Evolutionary conservation across 2,113 vertebrate species (phyloP).

Genomic region (Pelecanoides urinatrix): DNA sequence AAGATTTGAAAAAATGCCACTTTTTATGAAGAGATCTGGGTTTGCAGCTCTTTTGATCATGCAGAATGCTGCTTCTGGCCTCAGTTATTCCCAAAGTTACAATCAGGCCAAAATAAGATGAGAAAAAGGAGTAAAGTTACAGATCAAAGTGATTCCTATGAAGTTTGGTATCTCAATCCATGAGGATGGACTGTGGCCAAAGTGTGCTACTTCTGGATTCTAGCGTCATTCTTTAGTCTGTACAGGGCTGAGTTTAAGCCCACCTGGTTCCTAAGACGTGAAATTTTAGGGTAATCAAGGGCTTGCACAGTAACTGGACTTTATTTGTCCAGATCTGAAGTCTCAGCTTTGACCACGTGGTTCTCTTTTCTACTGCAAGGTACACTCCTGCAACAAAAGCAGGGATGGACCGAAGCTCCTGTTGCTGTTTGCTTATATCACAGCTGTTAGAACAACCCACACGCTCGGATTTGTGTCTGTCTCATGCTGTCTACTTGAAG

Average conservation of each 20-base stretch:
- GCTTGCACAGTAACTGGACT: neutral
- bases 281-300: neutral
- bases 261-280: neutral
- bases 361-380: neutral
- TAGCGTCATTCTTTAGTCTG: neutral
- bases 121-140: neutral
- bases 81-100: neutral
- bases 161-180: neutral
- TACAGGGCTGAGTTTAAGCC: neutral
- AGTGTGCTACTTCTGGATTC: neutral
- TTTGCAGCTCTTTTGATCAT: neutral
- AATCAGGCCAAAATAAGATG: neutral
- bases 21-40: neutral
- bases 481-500: neutral
- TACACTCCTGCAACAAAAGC: neutral
- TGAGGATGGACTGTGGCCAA: neutral
- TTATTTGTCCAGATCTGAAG: neutral
- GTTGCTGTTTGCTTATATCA: neutral
- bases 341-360: neutral
- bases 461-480: rapidly evolving
- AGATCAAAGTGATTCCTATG: neutral
- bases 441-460: neutral
- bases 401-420: neutral
- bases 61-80: neutral
- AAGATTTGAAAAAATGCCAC: neutral